A percentile compares a stretch with the other conserved stretches of the same genome.
Conservation (phyloP, 2,797 vertebrate species). For the Antrozous pallidus region DNA sequence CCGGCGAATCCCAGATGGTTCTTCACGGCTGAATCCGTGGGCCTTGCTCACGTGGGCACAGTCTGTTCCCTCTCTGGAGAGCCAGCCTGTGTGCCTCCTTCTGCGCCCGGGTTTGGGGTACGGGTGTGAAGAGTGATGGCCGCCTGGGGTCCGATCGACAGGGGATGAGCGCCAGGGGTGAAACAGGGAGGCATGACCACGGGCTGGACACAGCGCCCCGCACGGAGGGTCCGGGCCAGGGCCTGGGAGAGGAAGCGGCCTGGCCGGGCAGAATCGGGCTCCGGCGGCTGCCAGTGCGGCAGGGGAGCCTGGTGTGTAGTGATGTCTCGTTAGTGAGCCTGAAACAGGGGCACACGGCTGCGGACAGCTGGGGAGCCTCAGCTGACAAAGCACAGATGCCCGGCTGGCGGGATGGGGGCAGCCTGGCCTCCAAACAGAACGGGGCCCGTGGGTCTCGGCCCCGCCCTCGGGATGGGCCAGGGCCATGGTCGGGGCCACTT, state of each 20-base stretch:
- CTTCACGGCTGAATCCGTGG: neutral
- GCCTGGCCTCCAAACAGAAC: neutral
- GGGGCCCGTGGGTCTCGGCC: neutral
- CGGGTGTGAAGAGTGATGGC: neutral
- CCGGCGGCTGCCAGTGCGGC: neutral
- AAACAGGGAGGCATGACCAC: neutral
- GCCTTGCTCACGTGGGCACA: neutral
- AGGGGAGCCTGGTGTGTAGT: slow-evolving; percentile 20
- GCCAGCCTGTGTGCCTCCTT: neutral
- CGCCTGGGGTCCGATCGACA: neutral
- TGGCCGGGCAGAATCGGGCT: neutral
- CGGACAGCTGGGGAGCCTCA: slow-evolving; percentile 7
- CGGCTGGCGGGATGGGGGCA: neutral
- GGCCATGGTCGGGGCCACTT: neutral
- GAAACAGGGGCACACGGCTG: neutral
- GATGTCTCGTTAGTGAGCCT: slow-evolving; percentile 48
- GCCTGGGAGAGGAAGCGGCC: neutral
- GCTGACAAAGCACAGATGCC: neutral
- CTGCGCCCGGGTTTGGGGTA: neutral
- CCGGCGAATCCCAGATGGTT: neutral
- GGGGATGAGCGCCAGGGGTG: neutral
- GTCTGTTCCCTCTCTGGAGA: neutral
- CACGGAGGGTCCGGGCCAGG: neutral
- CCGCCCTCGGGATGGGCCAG: neutral
- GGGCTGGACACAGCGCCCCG: neutral